Evolutionary conservation across 2,113 vertebrate species (phyloP).

Genomic region (Regulus satrapa): DNA sequence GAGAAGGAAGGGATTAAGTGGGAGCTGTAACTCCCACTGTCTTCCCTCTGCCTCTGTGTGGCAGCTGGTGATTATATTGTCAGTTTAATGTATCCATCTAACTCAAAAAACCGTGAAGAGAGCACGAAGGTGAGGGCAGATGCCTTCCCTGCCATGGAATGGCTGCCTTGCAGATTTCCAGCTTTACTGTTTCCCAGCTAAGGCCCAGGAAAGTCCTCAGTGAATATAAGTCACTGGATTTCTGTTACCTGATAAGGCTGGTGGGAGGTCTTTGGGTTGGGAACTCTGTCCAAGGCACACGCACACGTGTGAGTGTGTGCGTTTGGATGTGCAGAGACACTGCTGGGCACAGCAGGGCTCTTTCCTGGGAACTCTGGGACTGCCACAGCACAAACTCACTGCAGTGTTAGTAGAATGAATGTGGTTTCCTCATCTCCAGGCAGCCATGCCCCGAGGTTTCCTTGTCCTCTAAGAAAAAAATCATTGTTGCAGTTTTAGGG

Average conservation of each 20-base stretch:
- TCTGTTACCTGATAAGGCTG: not conserved
- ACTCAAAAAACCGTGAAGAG: not conserved
- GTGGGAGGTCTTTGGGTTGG: not conserved
- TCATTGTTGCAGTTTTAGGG: not conserved
- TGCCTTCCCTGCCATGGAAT: not conserved
- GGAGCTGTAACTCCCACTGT: fast-evolving
- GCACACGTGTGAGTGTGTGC: not conserved
- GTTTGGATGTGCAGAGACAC: not conserved
- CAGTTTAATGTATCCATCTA: not conserved
- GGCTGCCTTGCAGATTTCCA: not conserved
- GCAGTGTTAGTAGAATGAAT: not conserved
- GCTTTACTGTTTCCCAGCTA: not conserved
- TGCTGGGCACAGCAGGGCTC: not conserved
- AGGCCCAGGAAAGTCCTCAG: not conserved
- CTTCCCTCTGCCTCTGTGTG: not conserved
- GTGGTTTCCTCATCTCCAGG: not conserved
- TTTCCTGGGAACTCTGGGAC: not conserved
- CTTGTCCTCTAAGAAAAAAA: not conserved
- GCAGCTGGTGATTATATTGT: not conserved
- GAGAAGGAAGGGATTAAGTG: not conserved
- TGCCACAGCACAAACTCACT: not conserved
- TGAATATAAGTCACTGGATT: not conserved
- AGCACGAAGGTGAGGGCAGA: not conserved
- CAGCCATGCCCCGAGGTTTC: not conserved
- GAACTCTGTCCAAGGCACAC: not conserved